phyloP scores from a whole-genome alignment of 2,888 invertebrate genomes.

The Melikaiella ostensackeni region DNA sequence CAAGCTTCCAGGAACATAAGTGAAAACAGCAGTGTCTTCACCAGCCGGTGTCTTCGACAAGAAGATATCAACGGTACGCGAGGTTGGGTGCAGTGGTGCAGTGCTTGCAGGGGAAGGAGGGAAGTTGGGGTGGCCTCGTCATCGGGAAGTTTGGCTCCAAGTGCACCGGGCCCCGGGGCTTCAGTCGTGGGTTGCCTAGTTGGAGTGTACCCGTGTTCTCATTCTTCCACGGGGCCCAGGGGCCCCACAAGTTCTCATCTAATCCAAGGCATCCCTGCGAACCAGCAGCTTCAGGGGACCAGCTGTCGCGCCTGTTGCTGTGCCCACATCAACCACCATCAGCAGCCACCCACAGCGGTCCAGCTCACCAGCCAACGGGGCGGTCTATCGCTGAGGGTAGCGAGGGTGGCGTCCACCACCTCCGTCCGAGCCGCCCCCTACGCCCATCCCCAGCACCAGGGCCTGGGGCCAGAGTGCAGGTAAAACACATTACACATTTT shows the following conservation, averaged over 20 bases:
- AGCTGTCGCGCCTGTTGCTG: slow-evolving; percentile 76
- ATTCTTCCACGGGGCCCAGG: slow-evolving; percentile 74
- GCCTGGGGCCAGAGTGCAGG: slow-evolving; percentile 77
- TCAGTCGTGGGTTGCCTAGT: slow-evolving; percentile 76
- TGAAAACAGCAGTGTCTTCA: slow-evolving; percentile 46
- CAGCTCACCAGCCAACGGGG: slow-evolving; percentile 75
- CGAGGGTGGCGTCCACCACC: slow-evolving; percentile 78
- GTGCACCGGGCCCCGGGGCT: slow-evolving; percentile 74
- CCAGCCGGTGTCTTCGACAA: slow-evolving; percentile 63
- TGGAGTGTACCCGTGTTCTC: slow-evolving; percentile 75
- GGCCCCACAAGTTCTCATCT: slow-evolving; percentile 67
- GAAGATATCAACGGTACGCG: slow-evolving; percentile 45
- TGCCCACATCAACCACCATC: slow-evolving; percentile 70
- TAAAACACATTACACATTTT: slow-evolving; percentile 59
- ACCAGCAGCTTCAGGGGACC: slow-evolving; percentile 58
- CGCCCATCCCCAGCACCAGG: slow-evolving; percentile 77
- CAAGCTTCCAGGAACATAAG: slow-evolving; percentile 61
- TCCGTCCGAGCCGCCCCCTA: slow-evolving; percentile 77
- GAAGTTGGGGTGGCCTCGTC: slow-evolving; percentile 69
- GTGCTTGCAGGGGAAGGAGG: slow-evolving; percentile 60
- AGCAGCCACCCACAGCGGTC: slow-evolving; percentile 61
- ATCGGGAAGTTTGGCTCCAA: slow-evolving; percentile 73
- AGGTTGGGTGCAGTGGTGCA: slow-evolving; percentile 61
- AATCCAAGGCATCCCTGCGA: slow-evolving; percentile 59
- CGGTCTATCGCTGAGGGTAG: slow-evolving; percentile 76